A percentile compares a stretch with the other conserved stretches of the same genome.
Conservation (phyloP, 2,888 invertebrate genomes). For the Dasysyrphus albostriatus region DNA sequence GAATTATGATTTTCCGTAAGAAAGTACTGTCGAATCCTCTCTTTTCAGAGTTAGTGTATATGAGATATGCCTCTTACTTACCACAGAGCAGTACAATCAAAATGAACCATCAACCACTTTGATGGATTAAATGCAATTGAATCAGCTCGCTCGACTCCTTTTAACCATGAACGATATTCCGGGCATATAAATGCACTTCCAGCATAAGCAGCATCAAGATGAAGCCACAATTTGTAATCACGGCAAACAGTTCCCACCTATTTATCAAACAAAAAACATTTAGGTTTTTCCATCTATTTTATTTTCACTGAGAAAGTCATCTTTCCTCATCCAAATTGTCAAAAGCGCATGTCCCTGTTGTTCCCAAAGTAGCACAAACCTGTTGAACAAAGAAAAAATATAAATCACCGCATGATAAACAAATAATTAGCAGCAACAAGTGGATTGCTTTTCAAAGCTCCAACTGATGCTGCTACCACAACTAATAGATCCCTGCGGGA, state of each 20-base stretch:
- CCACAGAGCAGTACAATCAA: conserved; percentile 99
- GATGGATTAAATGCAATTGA: conserved; percentile 99
- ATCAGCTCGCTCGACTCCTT: conserved; percentile 95
- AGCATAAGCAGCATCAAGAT: conserved; percentile 99
- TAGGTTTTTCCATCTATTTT: background rate
- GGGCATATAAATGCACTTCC: conserved; percentile 98
- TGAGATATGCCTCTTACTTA: conserved; percentile 83
- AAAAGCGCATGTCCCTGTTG: conserved; percentile 98
- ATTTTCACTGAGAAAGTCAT: background rate
- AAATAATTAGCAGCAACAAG: conserved; percentile 69
- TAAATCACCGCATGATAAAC: conserved; percentile 10
- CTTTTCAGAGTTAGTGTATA: background rate
- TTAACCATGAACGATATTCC: conserved; percentile 95
- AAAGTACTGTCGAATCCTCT: background rate
- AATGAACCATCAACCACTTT: conserved; percentile 99
- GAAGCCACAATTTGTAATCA: conserved; percentile 95
- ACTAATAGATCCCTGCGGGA: conserved; percentile 81
- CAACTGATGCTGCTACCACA: conserved; percentile 63
- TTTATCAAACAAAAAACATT: background rate
- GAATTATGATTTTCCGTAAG: too few relatives aligned
- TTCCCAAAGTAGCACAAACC: conserved; percentile 98
- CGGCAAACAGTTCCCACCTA: conserved; percentile 88
- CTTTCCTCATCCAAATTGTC: conserved; percentile 90
- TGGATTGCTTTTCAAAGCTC: conserved; percentile 45
- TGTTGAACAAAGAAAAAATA: conserved; percentile 82